Evolutionary conservation across 2,113 vertebrate genomes (phyloP).

Genomic region (Cebus imitator): DNA sequence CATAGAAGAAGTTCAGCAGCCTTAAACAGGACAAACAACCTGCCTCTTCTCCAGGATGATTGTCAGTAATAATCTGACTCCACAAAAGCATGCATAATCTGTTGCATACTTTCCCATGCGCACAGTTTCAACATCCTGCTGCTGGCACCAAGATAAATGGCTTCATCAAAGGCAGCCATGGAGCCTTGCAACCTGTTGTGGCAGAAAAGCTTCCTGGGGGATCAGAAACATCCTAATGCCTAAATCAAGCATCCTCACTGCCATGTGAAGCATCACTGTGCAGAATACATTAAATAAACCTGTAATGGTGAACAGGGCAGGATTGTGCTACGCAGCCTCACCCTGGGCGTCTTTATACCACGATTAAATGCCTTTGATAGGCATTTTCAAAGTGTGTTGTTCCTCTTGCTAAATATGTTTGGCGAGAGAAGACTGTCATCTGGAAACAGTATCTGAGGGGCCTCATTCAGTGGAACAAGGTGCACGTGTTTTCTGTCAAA

Average conservation of each 20-base stretch:
- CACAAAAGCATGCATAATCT: slow-evolving; percentile 49
- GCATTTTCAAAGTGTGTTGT: slow-evolving; percentile 54
- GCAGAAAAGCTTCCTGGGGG: slow-evolving; percentile 69
- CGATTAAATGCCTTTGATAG: slow-evolving; percentile 72
- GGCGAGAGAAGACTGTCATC: slow-evolving; percentile 33
- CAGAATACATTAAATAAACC: slow-evolving; percentile 69
- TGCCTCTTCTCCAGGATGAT: slow-evolving; percentile 63
- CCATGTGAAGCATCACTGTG: slow-evolving; percentile 24
- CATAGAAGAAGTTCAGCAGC: slow-evolving; percentile 36
- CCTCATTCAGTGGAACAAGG: slow-evolving; percentile 37
- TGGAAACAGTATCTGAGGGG: slow-evolving; percentile 51
- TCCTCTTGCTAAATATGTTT: slow-evolving; percentile 61
- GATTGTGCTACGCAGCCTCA: slow-evolving; percentile 28
- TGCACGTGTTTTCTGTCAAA: slow-evolving; percentile 17
- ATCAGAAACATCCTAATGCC: slow-evolving; percentile 70
- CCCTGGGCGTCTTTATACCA: slow-evolving; percentile 40
- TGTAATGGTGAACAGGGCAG: slow-evolving; percentile 42
- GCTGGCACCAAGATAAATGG: slow-evolving; percentile 70
- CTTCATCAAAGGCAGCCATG: slow-evolving; percentile 70
- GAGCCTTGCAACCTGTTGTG: slow-evolving; percentile 65
- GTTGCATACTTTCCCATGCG: slow-evolving; percentile 20
- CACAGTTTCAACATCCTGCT: slow-evolving; percentile 24
- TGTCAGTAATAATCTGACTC: slow-evolving; percentile 64
- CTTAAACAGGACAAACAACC: slow-evolving; percentile 13
- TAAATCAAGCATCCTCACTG: slow-evolving; percentile 59